Conservation (phyloP, 1,140 invertebrate genomes). For the Mactra quadrangularis region DNA sequence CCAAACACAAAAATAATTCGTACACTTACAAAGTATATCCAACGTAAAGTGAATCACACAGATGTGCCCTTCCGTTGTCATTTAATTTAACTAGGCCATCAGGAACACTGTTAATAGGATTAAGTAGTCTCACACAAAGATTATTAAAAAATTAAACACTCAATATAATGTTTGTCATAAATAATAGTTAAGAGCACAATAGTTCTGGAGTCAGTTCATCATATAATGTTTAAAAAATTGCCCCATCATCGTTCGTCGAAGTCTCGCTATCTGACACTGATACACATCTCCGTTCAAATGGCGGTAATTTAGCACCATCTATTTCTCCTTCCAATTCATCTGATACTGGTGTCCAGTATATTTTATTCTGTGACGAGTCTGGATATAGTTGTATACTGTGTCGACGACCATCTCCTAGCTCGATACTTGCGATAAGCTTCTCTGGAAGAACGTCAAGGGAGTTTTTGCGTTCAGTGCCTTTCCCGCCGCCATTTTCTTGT, state of each 20-base stretch:
- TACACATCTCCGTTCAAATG: conserved; percentile 33
- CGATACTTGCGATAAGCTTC: conserved; percentile 56
- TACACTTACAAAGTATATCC: too few relatives aligned
- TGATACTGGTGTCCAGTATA: conserved; percentile 34
- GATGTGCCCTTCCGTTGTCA: too few relatives aligned
- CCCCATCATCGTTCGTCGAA: conserved; percentile 49
- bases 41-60: too few relatives aligned
- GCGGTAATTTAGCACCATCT: neutral
- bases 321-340: conserved; percentile 1
- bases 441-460: conserved; percentile 51
- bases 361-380: conserved; percentile 30
- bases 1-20: too few relatives aligned
- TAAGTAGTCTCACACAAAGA: too few relatives aligned
- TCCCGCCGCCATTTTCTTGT: neutral
- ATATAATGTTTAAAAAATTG: conserved; percentile 43
- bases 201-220: neutral
- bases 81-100: too few relatives aligned
- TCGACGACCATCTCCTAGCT: conserved; percentile 43
- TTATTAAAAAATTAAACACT: too few relatives aligned
- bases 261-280: conserved; percentile 50
- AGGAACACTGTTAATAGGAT: too few relatives aligned
- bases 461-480: conserved; percentile 7
- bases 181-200: neutral
- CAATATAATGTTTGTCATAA: too few relatives aligned
- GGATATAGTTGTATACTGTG: conserved; percentile 39